Evolutionary conservation across 2,113 vertebrate species (phyloP).

Genomic region (Poeciliopsis occidentalis): DNA sequence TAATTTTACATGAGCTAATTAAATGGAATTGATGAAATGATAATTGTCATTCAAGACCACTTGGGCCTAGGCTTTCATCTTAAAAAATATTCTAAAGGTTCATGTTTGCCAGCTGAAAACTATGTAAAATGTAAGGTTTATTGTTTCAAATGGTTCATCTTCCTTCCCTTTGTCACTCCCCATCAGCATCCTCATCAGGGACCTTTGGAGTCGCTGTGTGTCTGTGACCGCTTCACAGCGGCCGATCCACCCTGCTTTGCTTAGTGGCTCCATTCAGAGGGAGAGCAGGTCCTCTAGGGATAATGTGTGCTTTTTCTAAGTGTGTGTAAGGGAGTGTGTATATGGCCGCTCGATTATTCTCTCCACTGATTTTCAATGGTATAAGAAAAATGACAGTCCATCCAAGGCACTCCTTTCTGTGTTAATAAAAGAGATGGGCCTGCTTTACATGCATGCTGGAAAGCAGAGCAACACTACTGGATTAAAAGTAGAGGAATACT

Average conservation of each 20-base stretch:
- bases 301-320: constrained; percentile 39
- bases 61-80: neutral
- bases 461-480: constrained; percentile 4
- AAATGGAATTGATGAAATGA: neutral
- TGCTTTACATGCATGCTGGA: neutral
- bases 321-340: constrained; percentile 22
- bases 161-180: constrained; percentile 5
- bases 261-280: constrained; percentile 41
- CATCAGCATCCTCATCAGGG: neutral
- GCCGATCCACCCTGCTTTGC: constrained; percentile 36
- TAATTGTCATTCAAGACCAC: neutral
- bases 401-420: constrained; percentile 15
- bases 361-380: constrained; percentile 62
- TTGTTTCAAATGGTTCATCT: neutral
- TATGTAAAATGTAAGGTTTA: neutral
- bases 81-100: neutral
- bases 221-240: constrained; percentile 43
- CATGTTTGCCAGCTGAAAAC: neutral
- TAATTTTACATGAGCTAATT: neutral
- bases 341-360: constrained; percentile 54
- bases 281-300: constrained; percentile 59
- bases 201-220: constrained; percentile 27
- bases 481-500: neutral
- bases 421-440: constrained; percentile 43
- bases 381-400: constrained; percentile 24